Base-by-base conservation (phyloP, 2,888 invertebrate genomes). In the Drosophila tripunctata region DNA sequence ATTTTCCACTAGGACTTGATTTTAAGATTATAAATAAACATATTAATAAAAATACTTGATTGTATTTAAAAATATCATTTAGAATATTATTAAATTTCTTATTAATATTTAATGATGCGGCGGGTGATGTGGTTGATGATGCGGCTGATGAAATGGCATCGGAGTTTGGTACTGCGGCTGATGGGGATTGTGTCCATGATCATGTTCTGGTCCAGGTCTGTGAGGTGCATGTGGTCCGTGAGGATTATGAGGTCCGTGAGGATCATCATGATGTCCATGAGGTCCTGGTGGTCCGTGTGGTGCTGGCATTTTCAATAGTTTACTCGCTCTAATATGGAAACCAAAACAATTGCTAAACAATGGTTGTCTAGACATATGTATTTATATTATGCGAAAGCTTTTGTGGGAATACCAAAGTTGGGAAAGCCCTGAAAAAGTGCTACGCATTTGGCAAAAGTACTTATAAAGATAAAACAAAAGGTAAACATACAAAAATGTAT, bases 381-480 rank as follows among this genome's bases (percentile, higher is more conserved):
- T 67, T 67, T 67, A 68, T 62, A 68, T 50, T 27, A 22, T 17
- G n/a, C 3, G 21, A 62, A 55, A 67, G 67, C 68, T 67, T 67
- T 67, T 50, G 17, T n/a, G 27, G 6, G 8, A 21, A 45, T 15
- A 22, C 8, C 14, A 67, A 60, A 67, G 67, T 67, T 67, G 60
- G 60, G 43, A 67, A 67, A 17, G 22, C 43, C 48, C 60, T 17
- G n/a, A 44, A 67, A 67, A 67, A 69, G 50, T 67, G 50, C 55
- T 6, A 40, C 43, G 62, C 14, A 40, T 21, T 19, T 12, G 6
- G 14, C 22, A 1, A 17, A 22, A 22, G 15, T 36, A 10, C 27
- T 1, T 27, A 45, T 40, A 50, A 31, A 55, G 68, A 51, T 67
- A 67, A 61, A 55, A 45, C 3, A 10, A 15, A 27, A 21, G 61